Base-by-base conservation (phyloP, 2,113 vertebrate species). In the Electrona antarctica region DNA sequence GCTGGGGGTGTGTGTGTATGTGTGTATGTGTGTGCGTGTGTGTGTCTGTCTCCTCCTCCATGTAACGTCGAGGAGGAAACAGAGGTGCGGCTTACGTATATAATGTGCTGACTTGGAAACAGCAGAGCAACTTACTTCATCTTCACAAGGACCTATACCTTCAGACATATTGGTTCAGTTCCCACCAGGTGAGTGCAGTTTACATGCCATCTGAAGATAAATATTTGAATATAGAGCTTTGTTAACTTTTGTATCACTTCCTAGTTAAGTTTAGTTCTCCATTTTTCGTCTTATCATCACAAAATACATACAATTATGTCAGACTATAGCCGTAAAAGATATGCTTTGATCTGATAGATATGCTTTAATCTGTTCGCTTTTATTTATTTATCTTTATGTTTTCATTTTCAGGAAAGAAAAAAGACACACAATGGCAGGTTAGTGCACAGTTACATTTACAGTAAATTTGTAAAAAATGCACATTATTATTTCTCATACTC, bases 351-450 rank as follows among this genome's bases (percentile, higher is more conserved):
- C 58, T 33, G 11, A 5, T 41, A 11, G 10, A 61, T 29, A 59
- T 9, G 5, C 29, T 10, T 8, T 8, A 10, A 28, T 12, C 10
- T 41, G 59, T 13, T 56, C 9, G 2, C 2, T 7, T 41, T 14
- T 7, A 15, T 48, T 46, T 10, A 14, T 13, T 9, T 2, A 68
- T 48, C 6, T 15, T 48, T 55, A 21, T 6, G 66, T 15, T 67
- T 79, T 60, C 0, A n/a, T 83, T 84, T 21, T 5, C 75, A 84
- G 79, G n/a, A 3, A 41, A 41, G 14, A 13, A 8, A 8, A 8
- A 8, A 8, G n/a, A 15, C 60, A 0, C 15, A 71, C 29, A n/a
- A 87, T 89, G 87, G 70, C 82, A 80, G 70, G 85, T 89, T 2
- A 73, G 87, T 80, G n/a, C 33, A 33, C 29, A 41, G 33, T 6